Evolutionary conservation across 2,888 invertebrate species (phyloP).

Genomic region (Amblyjoppa proteus): DNA sequence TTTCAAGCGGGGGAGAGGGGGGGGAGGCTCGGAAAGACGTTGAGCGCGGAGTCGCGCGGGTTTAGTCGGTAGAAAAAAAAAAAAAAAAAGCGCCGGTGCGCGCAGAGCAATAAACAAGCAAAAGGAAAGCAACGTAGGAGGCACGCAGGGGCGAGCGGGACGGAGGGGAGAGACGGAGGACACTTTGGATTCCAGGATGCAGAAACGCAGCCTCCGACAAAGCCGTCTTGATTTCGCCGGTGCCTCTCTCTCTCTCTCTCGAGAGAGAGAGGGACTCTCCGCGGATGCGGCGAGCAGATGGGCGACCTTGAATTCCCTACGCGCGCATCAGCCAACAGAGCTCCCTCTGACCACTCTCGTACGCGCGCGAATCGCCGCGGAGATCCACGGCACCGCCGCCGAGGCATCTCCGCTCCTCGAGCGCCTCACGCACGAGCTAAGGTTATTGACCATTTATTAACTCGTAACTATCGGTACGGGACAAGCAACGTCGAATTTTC

Average conservation of each 20-base stretch:
- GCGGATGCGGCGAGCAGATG: slow-evolving; percentile 39
- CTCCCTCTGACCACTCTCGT: neutral
- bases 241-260: slow-evolving; percentile 47
- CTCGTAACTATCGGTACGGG: neutral
- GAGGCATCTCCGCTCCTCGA: neutral
- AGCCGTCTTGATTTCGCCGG: slow-evolving; percentile 68
- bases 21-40: slow-evolving; percentile 43
- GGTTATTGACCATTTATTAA: slow-evolving; percentile 22
- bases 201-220: slow-evolving; percentile 69
- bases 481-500: neutral
- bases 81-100: neutral
- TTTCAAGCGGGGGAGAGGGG: slow-evolving; percentile 19
- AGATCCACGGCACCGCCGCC: neutral
- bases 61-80: slow-evolving; percentile 26
- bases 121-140: slow-evolving; percentile 18
- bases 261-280: slow-evolving; percentile 38
- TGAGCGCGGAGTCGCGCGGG: slow-evolving; percentile 19
- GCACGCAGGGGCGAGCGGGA: slow-evolving; percentile 15
- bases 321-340: slow-evolving; percentile 20
- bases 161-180: slow-evolving; percentile 64
- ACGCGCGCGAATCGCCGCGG: neutral
- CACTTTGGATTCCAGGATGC: slow-evolving; percentile 73
- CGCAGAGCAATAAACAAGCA: slow-evolving; percentile 9
- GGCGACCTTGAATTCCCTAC: slow-evolving; percentile 40
- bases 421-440: slow-evolving; percentile 5